phyloP scores from a whole-genome alignment of 2,888 invertebrate genomes.

The Heteromyza rotundicornis region DNA sequence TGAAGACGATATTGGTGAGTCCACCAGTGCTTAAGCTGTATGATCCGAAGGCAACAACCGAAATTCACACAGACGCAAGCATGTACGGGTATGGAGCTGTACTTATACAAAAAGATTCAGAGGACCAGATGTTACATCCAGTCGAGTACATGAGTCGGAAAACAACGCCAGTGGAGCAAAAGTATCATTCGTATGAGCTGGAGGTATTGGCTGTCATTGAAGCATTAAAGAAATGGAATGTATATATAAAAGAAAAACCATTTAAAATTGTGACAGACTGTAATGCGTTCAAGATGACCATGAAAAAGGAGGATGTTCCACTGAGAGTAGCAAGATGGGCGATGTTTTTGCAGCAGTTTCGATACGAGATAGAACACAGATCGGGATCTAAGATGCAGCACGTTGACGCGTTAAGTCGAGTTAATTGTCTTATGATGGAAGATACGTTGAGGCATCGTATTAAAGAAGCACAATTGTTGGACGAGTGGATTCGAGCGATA shows the following conservation, averaged over 20 bases:
- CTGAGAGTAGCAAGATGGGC: constrained; percentile 35
- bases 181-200: too few relatives aligned
- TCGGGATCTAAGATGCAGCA: constrained; percentile 19
- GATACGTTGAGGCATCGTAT: constrained; percentile 21
- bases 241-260: too few relatives aligned
- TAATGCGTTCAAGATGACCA: constrained; percentile 30
- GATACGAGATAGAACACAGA: constrained; percentile 35
- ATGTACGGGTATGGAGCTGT: constrained; percentile 33
- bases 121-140: too few relatives aligned
- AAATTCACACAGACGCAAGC: constrained; percentile 35
- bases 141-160: too few relatives aligned
- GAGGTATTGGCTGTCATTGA: too few relatives aligned
- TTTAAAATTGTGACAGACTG: constrained; percentile 32
- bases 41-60: constrained; percentile 26
- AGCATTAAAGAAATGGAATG: too few relatives aligned
- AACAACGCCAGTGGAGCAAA: too few relatives aligned
- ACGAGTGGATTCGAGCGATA: constrained; percentile 25
- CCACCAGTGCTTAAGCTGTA: constrained; percentile 32
- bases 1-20: constrained; percentile 21
- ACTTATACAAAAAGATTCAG: too few relatives aligned
- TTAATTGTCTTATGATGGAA: constrained; percentile 21
- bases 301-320: constrained; percentile 26
- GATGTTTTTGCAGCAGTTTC: constrained; percentile 34
- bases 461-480: constrained; percentile 18
- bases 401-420: constrained; percentile 13